A percentile compares a stretch with the other conserved stretches of the same genome.
These are phyloP conservation scores for Unio pictorum DNA, from an alignment of 2,888 invertebrate species.

Conservation along the genomic window DNA sequence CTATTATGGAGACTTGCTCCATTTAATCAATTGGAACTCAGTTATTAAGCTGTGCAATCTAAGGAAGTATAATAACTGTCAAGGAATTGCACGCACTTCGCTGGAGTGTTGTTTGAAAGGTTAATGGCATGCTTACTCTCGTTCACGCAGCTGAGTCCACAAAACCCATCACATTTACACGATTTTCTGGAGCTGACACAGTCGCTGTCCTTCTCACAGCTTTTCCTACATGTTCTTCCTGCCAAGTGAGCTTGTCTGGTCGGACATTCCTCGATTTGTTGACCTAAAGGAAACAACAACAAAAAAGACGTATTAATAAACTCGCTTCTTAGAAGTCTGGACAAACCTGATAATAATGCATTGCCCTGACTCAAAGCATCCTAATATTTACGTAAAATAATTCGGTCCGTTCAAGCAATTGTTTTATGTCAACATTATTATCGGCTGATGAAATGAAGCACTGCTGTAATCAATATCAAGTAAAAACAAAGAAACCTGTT, in stretches of 20 bases:
- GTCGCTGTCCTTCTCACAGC: slow-evolving; percentile 94
- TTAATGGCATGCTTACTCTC: slow-evolving; percentile 80
- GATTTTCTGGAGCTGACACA: slow-evolving; percentile 97
- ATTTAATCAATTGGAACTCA: no score
- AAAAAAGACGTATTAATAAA: background rate
- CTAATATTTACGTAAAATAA: no score
- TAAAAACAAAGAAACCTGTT: no score
- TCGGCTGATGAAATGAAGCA: no score
- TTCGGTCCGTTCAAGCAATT: no score
- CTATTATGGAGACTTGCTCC: no score
- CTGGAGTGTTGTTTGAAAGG: background rate
- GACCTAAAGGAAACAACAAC: slow-evolving; percentile 1
- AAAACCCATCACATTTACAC: slow-evolving; percentile 94
- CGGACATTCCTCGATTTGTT: slow-evolving; percentile 8
- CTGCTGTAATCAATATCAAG: no score
- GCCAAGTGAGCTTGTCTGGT: slow-evolving; percentile 17
- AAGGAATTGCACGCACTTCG: background rate
- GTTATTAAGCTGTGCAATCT: no score
- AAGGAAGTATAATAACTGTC: background rate
- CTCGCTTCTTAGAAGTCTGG: no score
- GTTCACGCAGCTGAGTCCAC: slow-evolving; percentile 98
- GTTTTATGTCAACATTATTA: no score
- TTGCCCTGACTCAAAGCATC: no score
- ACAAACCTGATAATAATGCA: no score
- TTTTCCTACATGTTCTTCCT: slow-evolving; percentile 75